Evolutionary conservation across 2,113 vertebrate genomes (phyloP).

Genomic region (Sisor rabdophorus): DNA sequence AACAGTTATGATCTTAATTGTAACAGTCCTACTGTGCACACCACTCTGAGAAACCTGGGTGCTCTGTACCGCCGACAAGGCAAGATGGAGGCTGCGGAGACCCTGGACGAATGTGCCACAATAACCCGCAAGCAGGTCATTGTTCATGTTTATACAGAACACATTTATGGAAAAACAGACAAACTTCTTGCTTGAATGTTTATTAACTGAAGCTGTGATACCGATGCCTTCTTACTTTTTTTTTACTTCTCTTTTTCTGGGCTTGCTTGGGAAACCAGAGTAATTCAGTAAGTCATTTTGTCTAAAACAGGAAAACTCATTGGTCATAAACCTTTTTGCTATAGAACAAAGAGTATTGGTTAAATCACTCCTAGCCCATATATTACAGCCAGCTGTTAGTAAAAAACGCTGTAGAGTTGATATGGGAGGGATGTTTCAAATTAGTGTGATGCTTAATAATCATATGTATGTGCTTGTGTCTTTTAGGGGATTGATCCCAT

Average conservation of each 20-base stretch:
- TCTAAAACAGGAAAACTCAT: slow-evolving; percentile 12
- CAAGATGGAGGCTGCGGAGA: slow-evolving; percentile 81
- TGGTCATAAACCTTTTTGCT: not conserved
- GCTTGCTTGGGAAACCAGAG: slow-evolving; percentile 71
- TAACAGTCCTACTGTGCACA: slow-evolving; percentile 65
- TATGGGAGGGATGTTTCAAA: too few species aligned
- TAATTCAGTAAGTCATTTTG: slow-evolving; percentile 73
- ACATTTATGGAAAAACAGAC: not conserved
- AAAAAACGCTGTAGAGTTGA: not conserved
- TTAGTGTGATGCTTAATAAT: not conserved
- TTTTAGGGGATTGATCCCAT: slow-evolving; percentile 87
- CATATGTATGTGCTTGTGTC: slow-evolving; percentile 15
- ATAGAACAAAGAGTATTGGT: slow-evolving; percentile 8
- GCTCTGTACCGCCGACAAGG: slow-evolving; percentile 81
- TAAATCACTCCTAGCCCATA: not conserved
- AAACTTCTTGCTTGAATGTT: not conserved
- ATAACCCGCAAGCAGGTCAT: slow-evolving; percentile 78
- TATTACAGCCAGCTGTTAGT: not conserved
- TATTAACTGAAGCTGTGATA: slow-evolving; percentile 30
- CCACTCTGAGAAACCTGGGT: slow-evolving; percentile 77
- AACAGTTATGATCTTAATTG: not conserved
- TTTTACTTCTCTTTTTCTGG: slow-evolving; percentile 31
- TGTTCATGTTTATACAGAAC: not conserved
- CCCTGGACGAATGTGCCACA: slow-evolving; percentile 78
- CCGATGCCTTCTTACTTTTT: slow-evolving; percentile 59